Base-by-base conservation (phyloP, 2,113 vertebrate genomes). In the Scytalopus superciliaris region DNA sequence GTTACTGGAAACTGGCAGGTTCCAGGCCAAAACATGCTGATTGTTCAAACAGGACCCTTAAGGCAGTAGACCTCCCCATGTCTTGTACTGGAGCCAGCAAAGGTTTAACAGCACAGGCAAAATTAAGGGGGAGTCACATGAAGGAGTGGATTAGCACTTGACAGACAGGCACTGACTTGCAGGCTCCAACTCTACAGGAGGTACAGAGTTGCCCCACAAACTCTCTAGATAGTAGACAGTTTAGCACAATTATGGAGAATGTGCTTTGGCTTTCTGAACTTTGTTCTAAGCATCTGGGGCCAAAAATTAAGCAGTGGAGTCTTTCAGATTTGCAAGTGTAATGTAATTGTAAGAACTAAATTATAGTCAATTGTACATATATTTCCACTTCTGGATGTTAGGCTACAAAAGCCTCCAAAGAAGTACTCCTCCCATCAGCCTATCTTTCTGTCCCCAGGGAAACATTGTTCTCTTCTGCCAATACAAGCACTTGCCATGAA, bases 81-180 rank as follows among this genome's bases (percentile, higher is more conserved):
- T 39, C 83, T 64, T 47, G 33, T 42, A 30, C 21, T 60, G 55
- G 6, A 66, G 7, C 6, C 73, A 68, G 72, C 1, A 0, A 49
- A 87, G 16, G 59, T 78, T 66, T 69, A 45, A 64, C 17, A 83
- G 72, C 35, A 56, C 53, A 73, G 44, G 53, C 31, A 79, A 69
- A 72, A 52, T 13, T 6, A 14, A 19, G 33, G 42, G 9, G 44
- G 35, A 83, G 60, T 31, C 13, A 39, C 0, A 2, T 8, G 12
- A 23, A 79, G 40, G 17, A 55, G 8, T 23, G 52, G 64, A 60
- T 52, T 33, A 39, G 40, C 22, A 45, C 33, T 27, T 68, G 53
- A 55, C 1, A 9, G 45, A 42, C 21, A 64, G 6, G 19, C 40
- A n/a, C 0, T 25, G 44, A 52, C 50, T 8, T 2, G 2, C 4